Percentiles rank a stretch among this genome's conserved stretches.
Evolutionary conservation across 2,113 vertebrate species (phyloP).

Genomic region (Stictonetta naevosa): DNA sequence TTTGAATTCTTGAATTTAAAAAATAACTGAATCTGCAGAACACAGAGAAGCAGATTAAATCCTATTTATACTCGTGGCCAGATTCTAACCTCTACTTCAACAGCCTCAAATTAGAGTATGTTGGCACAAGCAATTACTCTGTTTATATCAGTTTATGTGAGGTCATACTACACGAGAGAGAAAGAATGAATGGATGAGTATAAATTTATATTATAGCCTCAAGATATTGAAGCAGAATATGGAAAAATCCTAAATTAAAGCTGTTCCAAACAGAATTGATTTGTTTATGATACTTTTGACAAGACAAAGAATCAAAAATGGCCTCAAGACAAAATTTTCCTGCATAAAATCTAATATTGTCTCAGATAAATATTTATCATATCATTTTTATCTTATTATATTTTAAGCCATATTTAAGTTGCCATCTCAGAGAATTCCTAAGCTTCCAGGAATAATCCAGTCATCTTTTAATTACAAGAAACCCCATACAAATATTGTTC

Average conservation of each 20-base stretch:
- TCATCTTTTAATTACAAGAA: not conserved
- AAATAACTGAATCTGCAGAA: constrained; percentile 32
- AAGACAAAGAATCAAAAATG: not conserved
- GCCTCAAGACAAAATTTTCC: not conserved
- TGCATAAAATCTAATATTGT: not conserved
- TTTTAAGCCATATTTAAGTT: not conserved
- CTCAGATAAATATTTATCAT: not conserved
- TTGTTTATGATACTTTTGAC: not conserved
- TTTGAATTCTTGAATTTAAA: constrained; percentile 23
- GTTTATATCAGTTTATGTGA: not conserved
- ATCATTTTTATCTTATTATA: not conserved
- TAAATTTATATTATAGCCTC: not conserved
- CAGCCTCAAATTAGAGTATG: not conserved
- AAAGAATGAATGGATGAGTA: not conserved
- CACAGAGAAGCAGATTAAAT: constrained; percentile 7
- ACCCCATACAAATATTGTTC: not conserved
- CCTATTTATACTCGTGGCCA: constrained; percentile 27
- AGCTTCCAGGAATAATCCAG: not conserved
- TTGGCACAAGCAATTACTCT: constrained; percentile 18
- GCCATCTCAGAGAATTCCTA: not conserved
- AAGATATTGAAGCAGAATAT: not conserved
- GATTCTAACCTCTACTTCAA: constrained; percentile 15
- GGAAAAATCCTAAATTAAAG: not conserved
- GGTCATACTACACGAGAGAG: not conserved
- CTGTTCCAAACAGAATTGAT: not conserved